Base-by-base conservation (phyloP, 2,888 invertebrate species). In the Limulus polyphemus region DNA sequence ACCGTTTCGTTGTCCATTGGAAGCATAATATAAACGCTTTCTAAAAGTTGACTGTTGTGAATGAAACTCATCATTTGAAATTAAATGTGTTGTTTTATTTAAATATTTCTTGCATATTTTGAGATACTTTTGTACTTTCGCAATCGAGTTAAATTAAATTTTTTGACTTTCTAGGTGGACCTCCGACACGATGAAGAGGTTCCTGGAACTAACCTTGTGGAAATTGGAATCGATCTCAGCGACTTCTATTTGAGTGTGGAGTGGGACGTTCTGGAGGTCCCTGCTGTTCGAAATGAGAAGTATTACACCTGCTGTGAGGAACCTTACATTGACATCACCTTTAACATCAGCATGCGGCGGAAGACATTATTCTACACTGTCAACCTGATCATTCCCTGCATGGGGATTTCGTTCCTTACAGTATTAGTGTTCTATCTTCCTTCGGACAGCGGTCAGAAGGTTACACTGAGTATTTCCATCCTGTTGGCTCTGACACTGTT, bases 211-310 rank as follows among this genome's bases (percentile, higher is more conserved):
- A 91, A 90, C 75, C 78, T 90, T 52, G 91, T 92, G 0, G 84
- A 85, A 73, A 83, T 92, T 1, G 93, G 92, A 47, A 94, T 98
- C 65, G 98, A 98, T 79, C 83, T 98, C 68, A 88, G 91, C 61
- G 97, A 95, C 80, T 98, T 97, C 81, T 98, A 98, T 81, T 91
- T 90, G 83, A 93, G 93, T 67, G 97, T 97, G 61, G 97, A 98
- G 79, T 98, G 98, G 98, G 98, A 98, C 79, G 93, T 98, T 73
- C 81, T 98, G 67, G 91, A 92, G 80, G 97, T 95, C 75, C 92
- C 91, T 70, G 91, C 91, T 70, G 89, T 90, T 70, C 86, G 90
- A 71, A 88, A 90, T 76, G 89, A 90, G 79, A 88, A 90, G 76
- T 88, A 87, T 80, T 94, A 94, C 80, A 92, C 92, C 55, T 94